Evolutionary conservation across 2,113 vertebrate genomes (phyloP), one percentile per base, ranked within the genome.

Genomic region (Isichthys henryi): DNA sequence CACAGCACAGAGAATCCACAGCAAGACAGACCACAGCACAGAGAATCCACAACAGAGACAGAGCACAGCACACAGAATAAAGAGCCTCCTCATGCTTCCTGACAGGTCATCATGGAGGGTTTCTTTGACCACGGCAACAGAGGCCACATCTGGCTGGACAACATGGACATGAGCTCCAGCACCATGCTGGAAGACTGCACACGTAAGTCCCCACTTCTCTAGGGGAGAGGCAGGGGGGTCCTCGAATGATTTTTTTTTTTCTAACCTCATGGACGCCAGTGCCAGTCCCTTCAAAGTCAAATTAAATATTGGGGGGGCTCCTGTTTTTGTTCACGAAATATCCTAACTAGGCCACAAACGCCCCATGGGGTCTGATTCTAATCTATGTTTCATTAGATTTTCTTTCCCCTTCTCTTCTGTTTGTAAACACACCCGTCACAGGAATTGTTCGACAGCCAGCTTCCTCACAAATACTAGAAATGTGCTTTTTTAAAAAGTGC

Each of bases 71-170:
- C 21, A 43, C 2, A 83, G 48, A 86, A 48, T 15, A 87, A 21
- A 39, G 2, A 56, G 35, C 46, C 52, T 93, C 50, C 92, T 91
- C 45, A 0, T 39, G 6, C 89, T 91, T 8, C 90, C 84, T 92
- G 90, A 21, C 89, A 99, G 98, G 97, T 99, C 90, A 97, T 99
- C 91, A 97, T 99, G 35, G 98, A 99, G 89, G 98, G 98, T 0
- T 96, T 97, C 86, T 97, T 99, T 92, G 97, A 97, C 70, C 96
- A 94, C 0, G 95, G 97, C 23, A 97, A 94, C 88, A 92, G 94
- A 0, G 98, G 98, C 91, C 96, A 97, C 93, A 97, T 99, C 46
- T 96, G 97, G 92, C 96, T 99, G 5, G 98, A 99, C 91, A 97
- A 98, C 95, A 97, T 99, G 91, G 96, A 97, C 92, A 96, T 99